phyloP scores from a whole-genome alignment of 2,113 vertebrate species.

The Corythornis vintsioides region DNA sequence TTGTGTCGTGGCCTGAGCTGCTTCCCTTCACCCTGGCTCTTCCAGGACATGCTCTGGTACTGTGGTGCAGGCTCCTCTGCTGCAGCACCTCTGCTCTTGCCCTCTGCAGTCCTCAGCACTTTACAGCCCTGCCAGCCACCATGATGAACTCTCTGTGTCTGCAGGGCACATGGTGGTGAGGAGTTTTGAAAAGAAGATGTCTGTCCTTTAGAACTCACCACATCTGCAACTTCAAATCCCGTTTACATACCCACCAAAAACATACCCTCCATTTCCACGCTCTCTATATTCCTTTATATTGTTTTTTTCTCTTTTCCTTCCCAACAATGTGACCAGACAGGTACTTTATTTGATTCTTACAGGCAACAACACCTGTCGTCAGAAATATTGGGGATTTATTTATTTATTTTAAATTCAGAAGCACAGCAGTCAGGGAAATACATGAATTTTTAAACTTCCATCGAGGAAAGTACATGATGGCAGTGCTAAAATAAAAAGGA shows the following conservation, averaged over 20 bases:
- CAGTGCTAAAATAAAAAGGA: background rate
- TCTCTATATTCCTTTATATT: background rate
- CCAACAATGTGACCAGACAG: background rate
- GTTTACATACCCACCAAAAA: background rate
- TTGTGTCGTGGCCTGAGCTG: background rate
- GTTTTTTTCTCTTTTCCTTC: background rate
- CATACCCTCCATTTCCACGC: background rate
- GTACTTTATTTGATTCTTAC: background rate
- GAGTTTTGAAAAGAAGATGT: background rate
- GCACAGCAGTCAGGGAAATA: background rate
- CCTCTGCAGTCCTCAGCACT: background rate
- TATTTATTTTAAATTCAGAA: background rate
- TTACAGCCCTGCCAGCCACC: background rate
- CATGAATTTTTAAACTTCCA: background rate
- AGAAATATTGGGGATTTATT: background rate
- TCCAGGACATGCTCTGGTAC: background rate
- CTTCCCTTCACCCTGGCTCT: background rate
- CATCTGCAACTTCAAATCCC: background rate
- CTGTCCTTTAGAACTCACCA: background rate
- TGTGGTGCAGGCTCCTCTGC: background rate
- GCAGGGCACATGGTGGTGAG: background rate
- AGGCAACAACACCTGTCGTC: background rate
- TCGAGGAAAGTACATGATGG: background rate
- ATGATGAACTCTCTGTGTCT: background rate
- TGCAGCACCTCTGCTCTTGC: background rate